Percentiles rank a stretch among this genome's conserved stretches.
Conservation (phyloP, 64 coral and sea anemone species). For the Stichodactyla mertensii region DNA sequence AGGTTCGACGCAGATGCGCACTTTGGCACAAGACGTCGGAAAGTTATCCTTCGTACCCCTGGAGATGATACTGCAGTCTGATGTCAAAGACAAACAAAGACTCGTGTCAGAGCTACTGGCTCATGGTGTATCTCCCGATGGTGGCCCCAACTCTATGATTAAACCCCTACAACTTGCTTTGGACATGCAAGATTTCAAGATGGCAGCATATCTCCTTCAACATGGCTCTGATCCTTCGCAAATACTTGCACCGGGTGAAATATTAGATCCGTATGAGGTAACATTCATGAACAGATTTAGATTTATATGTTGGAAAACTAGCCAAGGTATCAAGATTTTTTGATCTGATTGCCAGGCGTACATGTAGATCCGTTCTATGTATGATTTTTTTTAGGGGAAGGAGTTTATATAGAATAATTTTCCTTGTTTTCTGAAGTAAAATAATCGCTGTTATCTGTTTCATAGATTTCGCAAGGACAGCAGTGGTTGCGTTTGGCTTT, state of each 20-base stretch:
- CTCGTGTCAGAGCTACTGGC: slow-evolving; percentile 19
- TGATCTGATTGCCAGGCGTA: too few relatives aligned
- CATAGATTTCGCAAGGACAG: not conserved
- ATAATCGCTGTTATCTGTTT: not conserved
- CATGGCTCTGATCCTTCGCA: slow-evolving; percentile 11
- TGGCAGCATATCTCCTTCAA: slow-evolving; percentile 37
- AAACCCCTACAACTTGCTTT: slow-evolving; percentile 22
- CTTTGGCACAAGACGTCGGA: not conserved
- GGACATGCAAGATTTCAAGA: slow-evolving; percentile 24
- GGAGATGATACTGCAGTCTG: not conserved
- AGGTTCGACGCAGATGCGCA: not conserved
- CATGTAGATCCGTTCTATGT: too few relatives aligned
- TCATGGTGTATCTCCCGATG: slow-evolving; percentile 44
- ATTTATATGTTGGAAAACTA: too few relatives aligned
- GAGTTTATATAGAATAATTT: too few relatives aligned
- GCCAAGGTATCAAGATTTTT: too few relatives aligned
- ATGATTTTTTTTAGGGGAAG: too few relatives aligned
- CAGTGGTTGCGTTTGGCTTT: not conserved
- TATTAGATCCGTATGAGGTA: not conserved
- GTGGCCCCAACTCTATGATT: not conserved
- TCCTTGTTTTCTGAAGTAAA: too few relatives aligned
- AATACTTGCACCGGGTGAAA: not conserved
- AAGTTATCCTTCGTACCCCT: not conserved
- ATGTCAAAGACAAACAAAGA: not conserved
- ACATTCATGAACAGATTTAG: not conserved